Evolutionary conservation across 2,797 vertebrate species (phyloP).

Genomic region (Heliangelus exortis): DNA sequence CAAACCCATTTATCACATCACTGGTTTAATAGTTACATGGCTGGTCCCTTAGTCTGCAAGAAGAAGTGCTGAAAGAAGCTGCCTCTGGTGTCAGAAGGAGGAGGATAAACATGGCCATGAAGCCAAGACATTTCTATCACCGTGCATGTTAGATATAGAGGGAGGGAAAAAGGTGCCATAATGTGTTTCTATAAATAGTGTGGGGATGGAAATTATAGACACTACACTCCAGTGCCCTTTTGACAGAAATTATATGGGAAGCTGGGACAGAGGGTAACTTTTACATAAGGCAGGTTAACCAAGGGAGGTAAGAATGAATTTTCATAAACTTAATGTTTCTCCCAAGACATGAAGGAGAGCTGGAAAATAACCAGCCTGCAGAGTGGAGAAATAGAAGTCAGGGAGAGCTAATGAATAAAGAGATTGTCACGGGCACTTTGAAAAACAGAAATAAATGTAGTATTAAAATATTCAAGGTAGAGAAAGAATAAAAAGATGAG

Average conservation of each 20-base stretch:
- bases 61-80: constrained; percentile 10
- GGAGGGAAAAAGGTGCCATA: background rate
- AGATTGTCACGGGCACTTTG: background rate
- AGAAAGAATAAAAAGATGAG: background rate
- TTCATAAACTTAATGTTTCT: constrained; percentile 15
- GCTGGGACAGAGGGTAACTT: background rate
- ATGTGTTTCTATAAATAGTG: constrained; percentile 3
- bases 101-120: background rate
- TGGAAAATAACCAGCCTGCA: background rate
- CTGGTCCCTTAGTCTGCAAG: background rate
- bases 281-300: constrained; percentile 3
- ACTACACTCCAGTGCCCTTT: background rate
- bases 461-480: background rate
- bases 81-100: background rate
- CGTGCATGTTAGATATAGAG: background rate
- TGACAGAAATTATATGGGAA: constrained; percentile 30
- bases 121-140: background rate
- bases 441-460: background rate
- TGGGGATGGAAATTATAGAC: background rate
- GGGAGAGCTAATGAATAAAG: background rate
- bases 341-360: background rate
- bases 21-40: constrained; percentile 1
- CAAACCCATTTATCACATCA: constrained; percentile 16
- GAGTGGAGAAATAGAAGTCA: constrained; percentile 25
- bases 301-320: constrained; percentile 30